These are phyloP conservation scores for Thermophis baileyi DNA, from an alignment of 2,113 vertebrate genomes.

Conservation along the genomic window DNA sequence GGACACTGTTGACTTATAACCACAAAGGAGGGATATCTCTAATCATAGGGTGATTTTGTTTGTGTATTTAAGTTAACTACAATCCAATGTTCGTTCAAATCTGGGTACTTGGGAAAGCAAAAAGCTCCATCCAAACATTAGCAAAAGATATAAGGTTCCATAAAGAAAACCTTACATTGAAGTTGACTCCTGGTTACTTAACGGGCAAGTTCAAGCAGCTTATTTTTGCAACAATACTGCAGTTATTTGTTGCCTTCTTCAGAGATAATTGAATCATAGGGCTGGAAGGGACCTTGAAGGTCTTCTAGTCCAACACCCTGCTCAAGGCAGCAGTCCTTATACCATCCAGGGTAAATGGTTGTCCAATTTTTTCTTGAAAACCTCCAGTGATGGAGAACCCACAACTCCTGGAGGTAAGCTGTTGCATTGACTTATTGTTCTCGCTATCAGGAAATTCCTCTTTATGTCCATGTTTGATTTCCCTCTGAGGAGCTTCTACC, in stretches of 20 bases:
- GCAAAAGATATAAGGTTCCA: background rate
- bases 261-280: background rate
- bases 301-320: background rate
- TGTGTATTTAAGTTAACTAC: slow-evolving; percentile 36
- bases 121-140: background rate
- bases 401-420: no score
- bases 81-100: slow-evolving; percentile 32
- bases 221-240: background rate
- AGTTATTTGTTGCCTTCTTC: background rate
- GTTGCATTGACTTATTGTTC: no score
- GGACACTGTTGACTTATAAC: slow-evolving; percentile 49
- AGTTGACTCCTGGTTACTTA: background rate
- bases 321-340: no score
- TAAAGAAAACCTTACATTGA: background rate
- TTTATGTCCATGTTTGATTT: no score
- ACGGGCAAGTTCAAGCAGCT: background rate
- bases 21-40: slow-evolving; percentile 45
- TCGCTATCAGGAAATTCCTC: no score
- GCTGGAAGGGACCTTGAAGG: background rate
- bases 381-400: no score
- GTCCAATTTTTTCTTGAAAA: no score
- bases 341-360: no score
- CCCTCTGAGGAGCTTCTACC: no score
- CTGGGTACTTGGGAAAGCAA: background rate
- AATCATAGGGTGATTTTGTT: background rate